These are phyloP conservation scores for Characodon lateralis DNA, from an alignment of 2,797 vertebrate species.

Conservation along the genomic window DNA sequence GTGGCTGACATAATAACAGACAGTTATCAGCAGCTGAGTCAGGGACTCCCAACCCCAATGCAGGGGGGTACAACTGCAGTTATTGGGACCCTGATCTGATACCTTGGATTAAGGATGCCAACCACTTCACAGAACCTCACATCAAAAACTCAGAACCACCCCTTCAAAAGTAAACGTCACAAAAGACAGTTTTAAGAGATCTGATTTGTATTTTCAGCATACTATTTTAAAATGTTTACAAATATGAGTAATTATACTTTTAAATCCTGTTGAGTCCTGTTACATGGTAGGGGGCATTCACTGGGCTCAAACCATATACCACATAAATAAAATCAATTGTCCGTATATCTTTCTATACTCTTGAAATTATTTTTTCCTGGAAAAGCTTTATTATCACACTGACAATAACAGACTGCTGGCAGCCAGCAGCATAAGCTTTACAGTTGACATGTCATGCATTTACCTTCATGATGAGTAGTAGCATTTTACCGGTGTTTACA, in stretches of 20 bases:
- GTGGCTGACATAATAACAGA: not conserved
- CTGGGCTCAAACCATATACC: not conserved
- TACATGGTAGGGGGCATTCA: not conserved
- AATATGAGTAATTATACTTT: not conserved
- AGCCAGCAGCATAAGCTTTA: slow-evolving; percentile 6
- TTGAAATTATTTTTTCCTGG: not conserved
- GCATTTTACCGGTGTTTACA: slow-evolving; percentile 27
- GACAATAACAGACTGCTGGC: slow-evolving; percentile 11
- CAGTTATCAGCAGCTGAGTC: not conserved
- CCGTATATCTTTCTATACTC: not conserved
- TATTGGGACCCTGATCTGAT: not conserved
- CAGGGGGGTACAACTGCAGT: not conserved
- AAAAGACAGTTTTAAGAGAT: not conserved
- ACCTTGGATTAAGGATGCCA: not conserved
- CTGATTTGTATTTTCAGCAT: not conserved
- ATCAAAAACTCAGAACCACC: not conserved
- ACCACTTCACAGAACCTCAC: not conserved
- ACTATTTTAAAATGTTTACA: not conserved
- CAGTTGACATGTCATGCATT: slow-evolving; percentile 21
- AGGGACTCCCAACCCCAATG: not conserved
- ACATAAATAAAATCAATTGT: not conserved
- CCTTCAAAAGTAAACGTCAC: not conserved
- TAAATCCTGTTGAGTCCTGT: not conserved
- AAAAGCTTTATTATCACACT: not conserved
- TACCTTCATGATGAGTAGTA: slow-evolving; percentile 36